phyloP scores from a whole-genome alignment of 2,113 vertebrate species.

The Psilopsiagon aymara region DNA sequence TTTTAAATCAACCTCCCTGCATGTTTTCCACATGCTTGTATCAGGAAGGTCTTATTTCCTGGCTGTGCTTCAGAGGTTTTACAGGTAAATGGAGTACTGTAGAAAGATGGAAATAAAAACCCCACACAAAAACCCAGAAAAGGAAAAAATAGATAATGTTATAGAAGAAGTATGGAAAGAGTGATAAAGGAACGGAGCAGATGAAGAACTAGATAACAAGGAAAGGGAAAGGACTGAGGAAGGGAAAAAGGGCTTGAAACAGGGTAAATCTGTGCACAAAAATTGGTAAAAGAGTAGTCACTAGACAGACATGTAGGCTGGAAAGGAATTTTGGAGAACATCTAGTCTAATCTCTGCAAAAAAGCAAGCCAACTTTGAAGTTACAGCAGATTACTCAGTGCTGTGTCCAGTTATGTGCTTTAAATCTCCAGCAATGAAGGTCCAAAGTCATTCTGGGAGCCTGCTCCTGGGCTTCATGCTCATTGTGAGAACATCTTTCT shows the following conservation, averaged over 20 bases:
- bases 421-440: neutral
- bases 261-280: neutral
- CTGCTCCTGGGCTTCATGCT: neutral
- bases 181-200: neutral
- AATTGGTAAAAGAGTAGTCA: neutral
- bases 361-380: neutral
- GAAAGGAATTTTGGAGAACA: neutral
- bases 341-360: neutral
- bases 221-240: neutral
- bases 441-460: neutral
- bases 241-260: neutral
- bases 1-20: neutral
- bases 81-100: neutral
- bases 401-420: neutral
- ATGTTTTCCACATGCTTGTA: neutral
- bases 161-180: neutral
- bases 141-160: neutral
- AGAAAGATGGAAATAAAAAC: neutral
- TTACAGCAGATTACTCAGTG: neutral
- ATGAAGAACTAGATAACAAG: neutral
- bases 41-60: neutral
- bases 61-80: neutral
- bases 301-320: neutral
- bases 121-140: neutral
- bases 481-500: neutral